Base-by-base conservation (phyloP, 2,888 invertebrate species). In the Agriopis marginaria region DNA sequence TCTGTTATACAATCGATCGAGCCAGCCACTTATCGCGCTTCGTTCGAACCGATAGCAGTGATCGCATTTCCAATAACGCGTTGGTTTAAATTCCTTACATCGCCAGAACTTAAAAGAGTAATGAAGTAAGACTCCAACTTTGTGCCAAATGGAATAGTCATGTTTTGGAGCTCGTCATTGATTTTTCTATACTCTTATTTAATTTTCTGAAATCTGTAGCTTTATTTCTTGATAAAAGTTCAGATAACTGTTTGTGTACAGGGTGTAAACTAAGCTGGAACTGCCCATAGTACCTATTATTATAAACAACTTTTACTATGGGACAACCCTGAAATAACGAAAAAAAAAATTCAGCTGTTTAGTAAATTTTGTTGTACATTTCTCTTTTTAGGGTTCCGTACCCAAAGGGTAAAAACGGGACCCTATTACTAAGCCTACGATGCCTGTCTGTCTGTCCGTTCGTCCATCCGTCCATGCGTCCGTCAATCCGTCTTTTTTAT, bases 121-220 rank as follows among this genome's bases (percentile, higher is more conserved):
- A 85, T 83, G 82, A 86, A 84, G 82, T 83, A 77, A 77, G 83
- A 81, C 80, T 79, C 66, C 68, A 73, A 67, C 70, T 71, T 54
- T 55, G 70, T 63, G 68, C 75, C 78, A 82, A 85, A 86, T 86
- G 86, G 86, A 85, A 85, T 79, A 82, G 83, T 81, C 84, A 74
- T 86, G 86, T 85, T 32, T 4, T 32, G 2, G 32, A 72, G 71
- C 50, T 54, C 61, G 61, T 39, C 68, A 74, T 75, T 66, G 58
- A 73, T 66, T 70, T 69, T 61, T 70, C 50, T 69, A 44, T 49
- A 67, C 23, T 45, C 7, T 8, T 60, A 51, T 59, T 63, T 66
- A 66, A 63, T 63, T 63, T 58, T 62, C 51, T 66, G 58, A 44
- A 62, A 56, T 47, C 42, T 12, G 23, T 55, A 64, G 56, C 17